Base-by-base conservation (phyloP, 30 jellyfish, hydroid and myxozoan genomes). In the Hydractinia symbiolongicarpus region DNA sequence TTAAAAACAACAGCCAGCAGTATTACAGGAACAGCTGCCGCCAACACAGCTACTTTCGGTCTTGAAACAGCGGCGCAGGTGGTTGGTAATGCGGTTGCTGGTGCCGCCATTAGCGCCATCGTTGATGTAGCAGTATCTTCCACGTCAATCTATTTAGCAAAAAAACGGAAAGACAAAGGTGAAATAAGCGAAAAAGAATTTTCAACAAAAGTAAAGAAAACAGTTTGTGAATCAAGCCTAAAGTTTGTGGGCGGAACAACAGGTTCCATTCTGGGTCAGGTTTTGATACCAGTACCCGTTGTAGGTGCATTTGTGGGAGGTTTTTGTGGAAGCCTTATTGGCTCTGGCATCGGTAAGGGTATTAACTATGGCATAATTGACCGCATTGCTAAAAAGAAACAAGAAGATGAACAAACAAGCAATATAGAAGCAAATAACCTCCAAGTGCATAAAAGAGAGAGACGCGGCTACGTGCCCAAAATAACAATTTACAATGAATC, bases 271-370 rank as follows among this genome's bases (percentile, higher is more conserved):
- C 93, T 93, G 54, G 98, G 98, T 17, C 98, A 93, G 76, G 55
- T 85, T 60, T 74, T 93, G 83, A 93, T 93, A 13, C 98, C 98
- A 7, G 94, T 93, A 50, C 98, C 98, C 5, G 95, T 86, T 11
- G 80, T 93, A 49, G 98, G 98, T 5, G 98, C 98, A 51, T 87
- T 93, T 75, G 95, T 93, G 5, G 98, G 98, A 13, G 98, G 98
- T 9, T 83, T 93, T 7, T 93, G 98, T 71, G 98, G 98, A 55
- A 93, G 98, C 79, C 72, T 93, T 60, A 87, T 93, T 62, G 98
- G 98, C 7, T 78, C 96, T 4, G 96, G 98, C 9, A 93, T 93
- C 5, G 96, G 98, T 10, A 93, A 93, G 72, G 98, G 98, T 54
- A 84, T 93, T n/a, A 91, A 88, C 73, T 91, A 91, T 66, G 96